These are phyloP conservation scores for Eubasilissa splendida DNA, from an alignment of 2,888 invertebrate genomes.

Conservation along the genomic window DNA sequence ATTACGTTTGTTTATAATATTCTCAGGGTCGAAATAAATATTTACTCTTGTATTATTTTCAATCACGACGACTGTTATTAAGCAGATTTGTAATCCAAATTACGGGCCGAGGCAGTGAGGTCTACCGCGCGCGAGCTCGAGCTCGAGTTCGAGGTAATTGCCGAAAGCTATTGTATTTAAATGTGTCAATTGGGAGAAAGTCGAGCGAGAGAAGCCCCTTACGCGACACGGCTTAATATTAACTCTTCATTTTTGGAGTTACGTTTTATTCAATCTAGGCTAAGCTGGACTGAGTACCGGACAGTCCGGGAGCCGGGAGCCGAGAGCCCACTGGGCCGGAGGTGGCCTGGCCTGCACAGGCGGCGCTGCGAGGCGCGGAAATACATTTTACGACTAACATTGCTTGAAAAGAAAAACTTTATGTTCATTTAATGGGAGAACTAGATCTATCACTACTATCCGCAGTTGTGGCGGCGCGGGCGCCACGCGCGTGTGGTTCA, in stretches of 20 bases:
- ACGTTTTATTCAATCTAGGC: too few species aligned
- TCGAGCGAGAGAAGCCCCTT: not conserved
- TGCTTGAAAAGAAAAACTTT: not conserved
- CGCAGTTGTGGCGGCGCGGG: not conserved
- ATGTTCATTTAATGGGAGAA: constrained; percentile 12
- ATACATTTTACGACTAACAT: constrained; percentile 7
- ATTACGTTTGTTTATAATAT: not conserved
- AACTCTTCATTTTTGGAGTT: too few species aligned
- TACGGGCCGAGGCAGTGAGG: too few species aligned
- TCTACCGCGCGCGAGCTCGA: too few species aligned
- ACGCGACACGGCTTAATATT: too few species aligned
- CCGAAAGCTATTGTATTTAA: constrained; percentile 19
- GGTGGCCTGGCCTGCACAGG: not conserved
- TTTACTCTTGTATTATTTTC: too few species aligned
- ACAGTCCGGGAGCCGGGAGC: not conserved
- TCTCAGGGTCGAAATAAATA: too few species aligned
- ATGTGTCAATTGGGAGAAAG: not conserved
- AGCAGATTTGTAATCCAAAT: too few species aligned
- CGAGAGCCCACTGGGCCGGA: too few species aligned
- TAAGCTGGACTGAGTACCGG: not conserved
- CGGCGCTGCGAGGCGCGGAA: not conserved
- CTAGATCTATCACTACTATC: not conserved
- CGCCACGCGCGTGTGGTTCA: too few species aligned
- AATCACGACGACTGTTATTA: too few species aligned
- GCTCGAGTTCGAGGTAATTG: too few species aligned